These are phyloP conservation scores for Helicoverpa assulta DNA, from an alignment of 2,888 invertebrate species.

Conservation along the genomic window DNA sequence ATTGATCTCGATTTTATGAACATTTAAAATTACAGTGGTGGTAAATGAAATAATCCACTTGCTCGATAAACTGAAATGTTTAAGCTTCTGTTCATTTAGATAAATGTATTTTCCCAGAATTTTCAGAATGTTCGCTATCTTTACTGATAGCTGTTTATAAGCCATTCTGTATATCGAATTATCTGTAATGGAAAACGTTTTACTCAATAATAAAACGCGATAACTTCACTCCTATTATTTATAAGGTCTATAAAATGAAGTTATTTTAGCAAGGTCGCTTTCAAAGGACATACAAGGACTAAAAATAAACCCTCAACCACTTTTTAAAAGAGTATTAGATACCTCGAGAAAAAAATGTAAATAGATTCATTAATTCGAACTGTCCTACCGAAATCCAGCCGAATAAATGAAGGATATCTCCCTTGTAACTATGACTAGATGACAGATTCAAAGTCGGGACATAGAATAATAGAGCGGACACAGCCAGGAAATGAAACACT, in stretches of 20 bases:
- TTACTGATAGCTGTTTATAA: conserved; percentile 12
- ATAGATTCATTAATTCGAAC: conserved; percentile 20
- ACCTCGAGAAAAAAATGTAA: conserved; percentile 6
- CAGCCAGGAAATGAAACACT: conserved; percentile 71
- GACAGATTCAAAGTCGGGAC: conserved; percentile 60
- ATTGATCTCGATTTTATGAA: conserved; percentile 26
- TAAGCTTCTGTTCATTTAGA: conserved; percentile 13
- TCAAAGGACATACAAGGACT: not conserved
- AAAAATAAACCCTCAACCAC: not conserved
- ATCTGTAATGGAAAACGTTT: conserved; percentile 21
- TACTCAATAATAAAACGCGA: not conserved
- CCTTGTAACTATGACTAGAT: conserved; percentile 48
- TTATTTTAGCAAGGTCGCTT: not conserved
- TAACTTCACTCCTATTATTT: not conserved
- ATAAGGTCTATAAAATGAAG: not conserved
- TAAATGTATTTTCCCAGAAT: conserved; percentile 18
- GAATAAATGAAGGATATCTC: conserved; percentile 5
- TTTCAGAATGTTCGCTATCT: conserved; percentile 31
- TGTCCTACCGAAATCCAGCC: conserved; percentile 7
- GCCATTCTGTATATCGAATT: conserved; percentile 41
- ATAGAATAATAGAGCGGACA: conserved; percentile 72
- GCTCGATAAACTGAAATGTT: conserved; percentile 11
- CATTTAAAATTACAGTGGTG: not conserved
- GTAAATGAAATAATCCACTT: conserved; percentile 8
- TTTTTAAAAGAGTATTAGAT: conserved; percentile 4